Conservation (phyloP, 1,140 invertebrate species). For the Lordiphosa mommai region DNA sequence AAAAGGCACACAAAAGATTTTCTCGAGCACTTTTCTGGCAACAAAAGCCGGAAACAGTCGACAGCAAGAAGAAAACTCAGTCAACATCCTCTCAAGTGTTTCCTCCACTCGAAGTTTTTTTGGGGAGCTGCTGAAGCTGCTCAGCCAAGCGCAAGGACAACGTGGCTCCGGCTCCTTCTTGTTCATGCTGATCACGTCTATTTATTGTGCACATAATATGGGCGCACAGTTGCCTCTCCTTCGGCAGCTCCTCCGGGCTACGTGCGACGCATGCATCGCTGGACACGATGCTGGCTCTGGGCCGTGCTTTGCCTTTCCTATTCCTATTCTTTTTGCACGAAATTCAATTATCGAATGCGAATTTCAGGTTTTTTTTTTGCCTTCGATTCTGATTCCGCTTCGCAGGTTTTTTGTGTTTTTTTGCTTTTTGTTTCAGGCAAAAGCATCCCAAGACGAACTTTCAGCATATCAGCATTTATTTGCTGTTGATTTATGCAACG, state of each 20-base stretch:
- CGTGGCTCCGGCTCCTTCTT: slow-evolving; percentile 42
- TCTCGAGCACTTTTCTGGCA: slow-evolving; percentile 71
- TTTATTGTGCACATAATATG: slow-evolving; percentile 80
- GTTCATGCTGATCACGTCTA: slow-evolving; percentile 79
- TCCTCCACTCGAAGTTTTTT: slow-evolving; percentile 41
- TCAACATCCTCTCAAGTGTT: slow-evolving; percentile 74
- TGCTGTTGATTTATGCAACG: slow-evolving; percentile 77
- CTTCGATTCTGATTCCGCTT: slow-evolving; percentile 50
- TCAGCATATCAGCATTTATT: slow-evolving; percentile 79
- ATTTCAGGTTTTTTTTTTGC: slow-evolving; percentile 57
- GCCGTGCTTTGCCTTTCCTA: slow-evolving; percentile 26
- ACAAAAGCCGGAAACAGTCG: slow-evolving; percentile 72
- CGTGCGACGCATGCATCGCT: slow-evolving; percentile 75
- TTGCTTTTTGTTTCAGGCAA: slow-evolving; percentile 70
- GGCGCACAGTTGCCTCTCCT: slow-evolving; percentile 56
- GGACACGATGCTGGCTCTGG: slow-evolving; percentile 49
- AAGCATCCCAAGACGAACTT: slow-evolving; percentile 65
- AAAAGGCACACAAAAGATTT: slow-evolving; percentile 55
- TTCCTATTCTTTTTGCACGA: slow-evolving; percentile 52
- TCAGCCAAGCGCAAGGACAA: slow-evolving; percentile 67
- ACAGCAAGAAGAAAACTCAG: slow-evolving; percentile 55
- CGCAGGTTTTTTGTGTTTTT: slow-evolving; percentile 38
- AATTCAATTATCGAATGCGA: slow-evolving; percentile 79
- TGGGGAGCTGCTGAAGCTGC: slow-evolving; percentile 28
- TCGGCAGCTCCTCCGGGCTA: slow-evolving; percentile 57